Evolutionary conservation across 2,888 invertebrate species (phyloP), one percentile per base, ranked within the genome.

Genomic region (Monopis laevigella): DNA sequence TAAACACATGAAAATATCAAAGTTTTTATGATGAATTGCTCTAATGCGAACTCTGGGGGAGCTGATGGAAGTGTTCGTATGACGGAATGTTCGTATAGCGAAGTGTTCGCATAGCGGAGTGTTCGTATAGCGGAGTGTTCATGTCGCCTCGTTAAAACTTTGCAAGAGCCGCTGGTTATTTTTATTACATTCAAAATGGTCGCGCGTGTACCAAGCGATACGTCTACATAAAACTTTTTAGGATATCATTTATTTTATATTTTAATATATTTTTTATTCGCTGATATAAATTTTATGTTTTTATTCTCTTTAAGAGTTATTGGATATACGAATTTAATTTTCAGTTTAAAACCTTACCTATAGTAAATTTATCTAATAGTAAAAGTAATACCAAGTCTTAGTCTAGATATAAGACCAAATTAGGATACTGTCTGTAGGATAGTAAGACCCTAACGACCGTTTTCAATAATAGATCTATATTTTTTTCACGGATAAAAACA

Each of bases 21-120:
- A 63, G 54, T 59, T 60, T 50, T 57, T 62, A 60, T 71, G 70
- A 69, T 68, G 69, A 69, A 71, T 69, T 67, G 62, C 63, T 58
- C 55, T 66, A 68, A 68, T 60, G 62, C 52, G 59, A 61, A 56
- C 63, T 59, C 49, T 46, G 49, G 51, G n/a, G 53, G 54, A 14
- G 29, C 29, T 29, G 29, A 29, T 34, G 34, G 34, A 3, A 10
- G 34, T 14, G 34, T 17, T 34, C 7, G 4, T 11, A 10, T 29
- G 29, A 7, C 24, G 24, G 10, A 24, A n/a, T n/a, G n/a, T n/a
- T n/a, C n/a, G n/a, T n/a, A n/a, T n/a, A n/a, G n/a, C n/a, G n/a
- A n/a, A n/a, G n/a, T n/a, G n/a, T n/a, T n/a, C n/a, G n/a, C n/a
- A 21, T 21, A 7, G 6, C 5, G 24, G 24, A 21, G 5, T 21